Conservation (phyloP, 1,140 invertebrate species). For the Tetramorium parvispinum region DNA sequence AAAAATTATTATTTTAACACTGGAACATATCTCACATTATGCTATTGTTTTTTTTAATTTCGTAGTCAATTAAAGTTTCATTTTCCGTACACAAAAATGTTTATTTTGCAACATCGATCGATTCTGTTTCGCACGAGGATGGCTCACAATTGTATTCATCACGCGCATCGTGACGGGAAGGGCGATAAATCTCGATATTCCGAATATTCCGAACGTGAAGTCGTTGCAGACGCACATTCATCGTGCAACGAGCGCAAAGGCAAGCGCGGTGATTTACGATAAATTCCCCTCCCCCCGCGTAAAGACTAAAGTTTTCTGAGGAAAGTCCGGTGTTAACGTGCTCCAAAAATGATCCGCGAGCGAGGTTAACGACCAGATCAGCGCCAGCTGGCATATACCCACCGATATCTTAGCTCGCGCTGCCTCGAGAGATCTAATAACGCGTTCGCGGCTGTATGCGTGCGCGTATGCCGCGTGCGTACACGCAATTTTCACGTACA, state of each 20-base stretch:
- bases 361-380: conserved; percentile 75
- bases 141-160: conserved; percentile 12
- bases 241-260: neutral
- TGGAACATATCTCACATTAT: neutral
- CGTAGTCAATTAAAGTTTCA: neutral
- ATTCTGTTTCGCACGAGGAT: neutral
- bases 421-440: conserved; percentile 72
- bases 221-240: neutral
- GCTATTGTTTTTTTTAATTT: neutral
- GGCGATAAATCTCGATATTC: conserved; percentile 38
- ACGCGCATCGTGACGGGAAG: neutral
- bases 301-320: conserved; percentile 34
- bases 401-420: conserved; percentile 69
- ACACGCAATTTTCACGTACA: conserved; percentile 37
- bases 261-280: conserved; percentile 48
- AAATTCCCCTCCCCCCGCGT: conserved; percentile 23
- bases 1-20: neutral
- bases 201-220: conserved; percentile 14
- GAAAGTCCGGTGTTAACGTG: conserved; percentile 45
- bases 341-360: conserved; percentile 73
- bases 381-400: conserved; percentile 69
- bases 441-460: conserved; percentile 39
- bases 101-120: neutral
- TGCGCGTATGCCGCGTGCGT: conserved; percentile 18
- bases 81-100: neutral